phyloP scores from a whole-genome alignment of 2,113 vertebrate species.

The Anolis carolinensis region DNA sequence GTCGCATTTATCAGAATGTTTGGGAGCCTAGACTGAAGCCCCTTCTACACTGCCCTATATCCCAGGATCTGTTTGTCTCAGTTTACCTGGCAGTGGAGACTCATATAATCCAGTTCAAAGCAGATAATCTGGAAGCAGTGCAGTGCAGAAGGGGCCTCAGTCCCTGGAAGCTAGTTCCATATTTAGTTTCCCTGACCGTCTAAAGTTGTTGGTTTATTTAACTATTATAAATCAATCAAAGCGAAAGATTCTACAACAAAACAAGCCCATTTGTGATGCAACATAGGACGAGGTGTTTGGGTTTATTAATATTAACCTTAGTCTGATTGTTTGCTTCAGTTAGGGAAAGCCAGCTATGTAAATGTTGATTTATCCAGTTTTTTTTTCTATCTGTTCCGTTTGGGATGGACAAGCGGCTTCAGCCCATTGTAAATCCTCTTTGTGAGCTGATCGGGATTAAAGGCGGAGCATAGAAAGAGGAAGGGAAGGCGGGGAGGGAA shows the following conservation, averaged over 20 bases:
- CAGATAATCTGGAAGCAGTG: too few species aligned
- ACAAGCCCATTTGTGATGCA: background rate
- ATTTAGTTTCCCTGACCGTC: background rate
- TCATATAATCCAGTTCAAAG: too few species aligned
- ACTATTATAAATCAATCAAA: background rate
- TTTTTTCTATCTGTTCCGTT: too few species aligned
- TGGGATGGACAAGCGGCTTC: too few species aligned
- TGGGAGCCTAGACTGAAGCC: background rate
- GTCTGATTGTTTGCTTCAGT: too few species aligned
- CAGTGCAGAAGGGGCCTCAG: too few species aligned
- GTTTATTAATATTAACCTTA: background rate
- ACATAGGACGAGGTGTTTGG: background rate
- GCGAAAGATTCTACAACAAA: background rate
- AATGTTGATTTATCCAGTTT: too few species aligned
- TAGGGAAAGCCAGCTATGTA: too few species aligned
- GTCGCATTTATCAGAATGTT: background rate
- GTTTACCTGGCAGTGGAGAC: too few species aligned
- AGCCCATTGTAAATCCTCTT: background rate
- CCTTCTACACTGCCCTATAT: too few species aligned
- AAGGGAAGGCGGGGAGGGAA: background rate
- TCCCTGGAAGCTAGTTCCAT: background rate
- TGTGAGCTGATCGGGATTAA: background rate
- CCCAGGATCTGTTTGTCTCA: too few species aligned
- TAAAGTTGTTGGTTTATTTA: background rate
- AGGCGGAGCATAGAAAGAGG: background rate